Base-by-base conservation (phyloP, 2,113 vertebrate species). In the Choloepus hoffmanni region DNA sequence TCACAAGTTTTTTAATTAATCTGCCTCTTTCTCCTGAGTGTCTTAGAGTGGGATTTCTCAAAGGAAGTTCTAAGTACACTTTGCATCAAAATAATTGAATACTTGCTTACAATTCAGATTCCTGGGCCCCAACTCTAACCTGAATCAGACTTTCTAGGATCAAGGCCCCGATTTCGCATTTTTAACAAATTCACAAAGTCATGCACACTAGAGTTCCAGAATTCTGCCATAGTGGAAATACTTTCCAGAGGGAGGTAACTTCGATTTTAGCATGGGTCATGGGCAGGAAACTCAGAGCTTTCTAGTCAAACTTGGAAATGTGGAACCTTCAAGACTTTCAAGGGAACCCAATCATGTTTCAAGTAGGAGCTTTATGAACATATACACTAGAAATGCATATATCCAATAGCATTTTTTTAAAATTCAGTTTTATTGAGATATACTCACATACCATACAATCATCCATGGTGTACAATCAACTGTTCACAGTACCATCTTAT, bases 1-100 rank as follows among this genome's bases (percentile, higher is more conserved):
- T 43, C 28, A 45, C 3, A 76, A 15, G 7, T 12, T 88, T 82
- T 23, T 85, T 92, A 70, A 81, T 90, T 95, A 90, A 90, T 79
- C 21, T 86, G 21, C 18, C 9, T 85, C 50, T 70, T 89, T 73
- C 40, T 94, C 33, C 40, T 76, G 15, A 30, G 30, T 28, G 12
- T 7, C 18, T 63, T n/a, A 24, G 4, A 78, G 12, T 92, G 14
- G 6, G 18, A 83, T 79, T 96, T 96, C 43, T 90, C 19, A 88
- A 87, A 92, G 19, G 68, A 87, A 58, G 14, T 19, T 84, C 65
- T 43, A 45, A 73, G 18, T 50, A 73, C 0, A 1, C 1, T 73
- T 53, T 88, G 8, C 4, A 14, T 72, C n/a, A 63, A 16, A 94
- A 85, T 82, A 81, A 88, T 24, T 62, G 36, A 10, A 87, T 8